Base-by-base conservation (phyloP, 2,113 vertebrate species). In the Limnothrissa miodon region DNA sequence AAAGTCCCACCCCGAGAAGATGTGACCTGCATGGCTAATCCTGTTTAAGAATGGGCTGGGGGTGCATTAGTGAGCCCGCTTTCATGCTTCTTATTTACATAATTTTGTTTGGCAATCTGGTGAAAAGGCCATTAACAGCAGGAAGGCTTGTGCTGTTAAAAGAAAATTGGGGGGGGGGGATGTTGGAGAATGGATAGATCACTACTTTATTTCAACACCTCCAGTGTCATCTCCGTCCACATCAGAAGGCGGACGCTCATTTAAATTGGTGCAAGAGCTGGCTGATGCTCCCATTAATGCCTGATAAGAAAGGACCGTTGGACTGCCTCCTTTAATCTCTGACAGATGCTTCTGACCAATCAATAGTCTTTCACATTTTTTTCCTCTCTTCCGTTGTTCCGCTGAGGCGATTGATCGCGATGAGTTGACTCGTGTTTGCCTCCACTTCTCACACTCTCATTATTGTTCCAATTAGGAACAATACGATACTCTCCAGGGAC, bases 1-100 rank as follows among this genome's bases (percentile, higher is more conserved):
- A 91, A 90, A 85, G 89, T 92, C 87, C 78, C 84, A 88, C 88
- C 88, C 89, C 80, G 83, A 87, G 80, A 89, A 89, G 91, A 91
- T 91, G 92, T 92, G 92, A 91, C 90, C 90, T 56, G 90, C 92
- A 92, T 92, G 90, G 92, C 93, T 93, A 93, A 94, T 91, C 89
- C 83, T 83, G 89, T 90, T 93, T 90, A 92, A 92, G 91, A 79
- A 81, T 17, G 48, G 48, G 62, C 9, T 10, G 29, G 9, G 33
- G 29, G 66, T 88, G 90, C 90, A 92, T 93, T 90, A 89, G 83
- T 84, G 88, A 85, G 87, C 88, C 66, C 81, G 86, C 87, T 86
- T 91, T 90, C 29, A 83, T 88, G 82, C 83, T 80, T 86, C 0
- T 0, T 85, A 92, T 93, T 93, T 93, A 86, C 92, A 92, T 93